These are phyloP conservation scores for Apis cerana DNA, from an alignment of 1,140 invertebrate genomes.

Conservation along the genomic window DNA sequence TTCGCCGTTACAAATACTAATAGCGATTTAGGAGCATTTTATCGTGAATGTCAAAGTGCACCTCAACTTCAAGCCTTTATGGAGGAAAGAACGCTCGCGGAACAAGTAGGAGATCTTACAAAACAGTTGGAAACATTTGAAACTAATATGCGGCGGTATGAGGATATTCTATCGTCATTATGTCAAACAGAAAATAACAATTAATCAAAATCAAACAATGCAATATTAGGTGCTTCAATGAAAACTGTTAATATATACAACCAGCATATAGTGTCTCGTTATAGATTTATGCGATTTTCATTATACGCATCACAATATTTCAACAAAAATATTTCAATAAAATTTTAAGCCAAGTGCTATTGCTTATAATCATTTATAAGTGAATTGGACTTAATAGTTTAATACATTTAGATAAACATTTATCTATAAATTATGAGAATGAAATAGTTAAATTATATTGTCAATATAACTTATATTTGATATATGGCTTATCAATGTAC, in stretches of 20 bases:
- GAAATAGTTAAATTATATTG: background rate
- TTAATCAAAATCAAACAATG: conserved; percentile 62
- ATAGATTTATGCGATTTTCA: conserved; percentile 27
- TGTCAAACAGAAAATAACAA: conserved; percentile 83
- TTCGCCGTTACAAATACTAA: conserved; percentile 83
- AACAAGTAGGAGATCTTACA: conserved; percentile 86
- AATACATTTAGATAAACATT: background rate
- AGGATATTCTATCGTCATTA: conserved; percentile 86
- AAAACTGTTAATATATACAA: conserved; percentile 39
- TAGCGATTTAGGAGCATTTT: conserved; percentile 89
- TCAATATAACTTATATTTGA: conserved; percentile 19
- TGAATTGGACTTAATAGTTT: conserved; percentile 13
- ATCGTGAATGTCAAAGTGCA: conserved; percentile 89
- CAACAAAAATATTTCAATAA: conserved; percentile 17
- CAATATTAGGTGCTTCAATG: conserved; percentile 25
- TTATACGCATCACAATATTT: conserved; percentile 13
- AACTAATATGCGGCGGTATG: conserved; percentile 87
- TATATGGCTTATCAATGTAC: background rate
- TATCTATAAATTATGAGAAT: conserved; percentile 16
- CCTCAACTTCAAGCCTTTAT: conserved; percentile 86
- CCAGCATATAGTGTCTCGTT: conserved; percentile 20
- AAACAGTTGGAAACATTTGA: conserved; percentile 89
- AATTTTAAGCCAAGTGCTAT: conserved; percentile 24
- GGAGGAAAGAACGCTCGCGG: conserved; percentile 83
- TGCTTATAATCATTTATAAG: conserved; percentile 11